Percentiles rank a stretch among this genome's conserved stretches.
These are phyloP conservation scores for Diogma glabrata DNA, from an alignment of 2,888 invertebrate species.

Conservation along the genomic window DNA sequence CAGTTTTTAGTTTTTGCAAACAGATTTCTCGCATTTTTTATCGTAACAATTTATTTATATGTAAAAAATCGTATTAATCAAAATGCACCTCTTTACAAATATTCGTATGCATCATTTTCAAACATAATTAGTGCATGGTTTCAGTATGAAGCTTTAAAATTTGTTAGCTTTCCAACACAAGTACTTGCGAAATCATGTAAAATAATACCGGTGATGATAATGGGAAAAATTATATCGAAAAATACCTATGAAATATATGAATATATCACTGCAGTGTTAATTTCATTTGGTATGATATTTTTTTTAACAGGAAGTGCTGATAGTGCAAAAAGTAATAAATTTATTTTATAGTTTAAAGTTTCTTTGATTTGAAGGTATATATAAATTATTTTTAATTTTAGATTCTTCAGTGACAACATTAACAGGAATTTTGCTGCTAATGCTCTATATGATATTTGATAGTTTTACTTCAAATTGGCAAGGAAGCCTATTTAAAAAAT, in stretches of 20 bases:
- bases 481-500: slow-evolving; percentile 70
- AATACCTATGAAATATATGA: slow-evolving; percentile 82
- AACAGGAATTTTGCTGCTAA: slow-evolving; percentile 74
- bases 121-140: slow-evolving; percentile 99
- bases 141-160: slow-evolving; percentile 98
- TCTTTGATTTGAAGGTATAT: no score
- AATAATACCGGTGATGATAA: slow-evolving; percentile 95
- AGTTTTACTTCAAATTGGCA: slow-evolving; percentile 99
- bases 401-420: slow-evolving; percentile 59
- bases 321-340: slow-evolving; percentile 40
- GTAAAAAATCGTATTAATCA: slow-evolving; percentile 52
- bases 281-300: slow-evolving; percentile 86
- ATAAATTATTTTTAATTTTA: slow-evolving; percentile 22
- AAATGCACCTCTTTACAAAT: slow-evolving; percentile 83
- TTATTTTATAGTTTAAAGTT: not conserved
- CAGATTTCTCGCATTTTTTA: slow-evolving; percentile 70
- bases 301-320: slow-evolving; percentile 76
- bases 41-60: slow-evolving; percentile 54
- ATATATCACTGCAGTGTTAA: slow-evolving; percentile 78
- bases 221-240: slow-evolving; percentile 86
- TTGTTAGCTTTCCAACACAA: slow-evolving; percentile 96
- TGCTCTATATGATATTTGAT: slow-evolving; percentile 87
- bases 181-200: slow-evolving; percentile 96
- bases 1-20: slow-evolving; percentile 96
- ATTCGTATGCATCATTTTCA: slow-evolving; percentile 89